phyloP scores from a whole-genome alignment of 2,888 invertebrate genomes.

The Eupithecia centaureata region DNA sequence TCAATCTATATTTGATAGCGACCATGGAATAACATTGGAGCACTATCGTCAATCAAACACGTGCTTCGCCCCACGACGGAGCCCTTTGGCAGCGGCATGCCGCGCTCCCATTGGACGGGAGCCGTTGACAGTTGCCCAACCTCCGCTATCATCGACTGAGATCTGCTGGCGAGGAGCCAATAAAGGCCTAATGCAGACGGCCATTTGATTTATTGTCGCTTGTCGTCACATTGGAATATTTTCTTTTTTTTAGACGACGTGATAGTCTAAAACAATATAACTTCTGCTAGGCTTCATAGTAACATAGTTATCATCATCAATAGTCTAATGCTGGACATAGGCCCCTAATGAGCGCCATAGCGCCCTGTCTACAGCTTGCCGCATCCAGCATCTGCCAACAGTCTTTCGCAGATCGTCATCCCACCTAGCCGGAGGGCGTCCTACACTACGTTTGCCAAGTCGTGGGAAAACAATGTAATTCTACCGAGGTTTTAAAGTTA shows the following conservation, averaged over 20 bases:
- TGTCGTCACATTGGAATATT: background rate
- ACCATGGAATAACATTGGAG: constrained; percentile 1
- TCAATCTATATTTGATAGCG: background rate
- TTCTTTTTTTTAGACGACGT: background rate
- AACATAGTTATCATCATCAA: too few relatives aligned
- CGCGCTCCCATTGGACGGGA: constrained; percentile 19
- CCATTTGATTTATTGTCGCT: constrained; percentile 15
- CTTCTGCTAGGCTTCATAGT: background rate
- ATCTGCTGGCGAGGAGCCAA: constrained; percentile 25
- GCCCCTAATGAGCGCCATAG: too few relatives aligned
- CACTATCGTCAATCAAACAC: constrained; percentile 10
- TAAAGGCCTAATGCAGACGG: constrained; percentile 18
- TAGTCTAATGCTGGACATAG: too few relatives aligned
- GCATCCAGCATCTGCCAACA: too few relatives aligned
- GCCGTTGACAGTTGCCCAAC: constrained; percentile 30
- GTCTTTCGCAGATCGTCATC: too few relatives aligned
- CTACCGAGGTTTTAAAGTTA: too few relatives aligned
- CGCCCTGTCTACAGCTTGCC: too few relatives aligned
- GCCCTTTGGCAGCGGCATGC: constrained; percentile 22
- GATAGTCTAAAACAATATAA: background rate
- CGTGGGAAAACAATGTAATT: too few relatives aligned
- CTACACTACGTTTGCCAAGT: too few relatives aligned
- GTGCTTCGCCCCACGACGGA: constrained; percentile 11
- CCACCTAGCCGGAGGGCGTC: too few relatives aligned
- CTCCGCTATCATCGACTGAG: constrained; percentile 23